Evolutionary conservation across 2,888 invertebrate genomes (phyloP), one percentile per base, ranked within the genome.

Genomic region (Trichogramma evanescens): DNA sequence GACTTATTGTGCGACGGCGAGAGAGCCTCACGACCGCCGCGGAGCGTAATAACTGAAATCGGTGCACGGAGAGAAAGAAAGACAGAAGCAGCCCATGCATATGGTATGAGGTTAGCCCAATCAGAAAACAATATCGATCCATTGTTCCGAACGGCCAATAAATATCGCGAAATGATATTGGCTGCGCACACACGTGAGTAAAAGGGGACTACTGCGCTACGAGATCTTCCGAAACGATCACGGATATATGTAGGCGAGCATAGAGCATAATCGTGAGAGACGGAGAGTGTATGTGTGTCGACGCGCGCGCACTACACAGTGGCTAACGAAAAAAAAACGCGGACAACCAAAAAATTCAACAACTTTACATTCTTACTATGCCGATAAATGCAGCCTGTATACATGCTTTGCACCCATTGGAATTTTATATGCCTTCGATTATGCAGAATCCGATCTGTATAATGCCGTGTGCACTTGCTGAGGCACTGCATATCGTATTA

Each of bases 91-190:
- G 40, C 38, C 51, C 6, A 51, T n/a, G 39, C 38, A 13, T 40
- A 6, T 48, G 26, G 26, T 26, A 26, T 26, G 26, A 26, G 58
- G 26, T 26, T 26, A 26, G 26, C 65, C 72, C 76, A 76, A 77
- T 77, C 77, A 74, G 72, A 76, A 77, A 77, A 75, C 75, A 77
- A 77, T 77, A 77, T 77, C 77, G 76, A 77, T 77, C 75, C 77
- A 77, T 77, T 77, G 77, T 77, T 75, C 67, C 69, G 65, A 42
- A 50, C 54, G 59, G 66, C 71, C 74, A 73, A 77, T 77, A 77
- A 77, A 77, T 77, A 76, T 76, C 74, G 66, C 68, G 70, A 74
- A 74, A 67, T 68, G 58, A 68, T 69, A 67, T 67, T 65, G 65
- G 59, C 26, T 54, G 61, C 57, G 42, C 9, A 9, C 45, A 46